Evolutionary conservation across 2,113 vertebrate genomes (phyloP), one percentile per base, ranked within the genome.

Genomic region (Trematocara nigrifrons): DNA sequence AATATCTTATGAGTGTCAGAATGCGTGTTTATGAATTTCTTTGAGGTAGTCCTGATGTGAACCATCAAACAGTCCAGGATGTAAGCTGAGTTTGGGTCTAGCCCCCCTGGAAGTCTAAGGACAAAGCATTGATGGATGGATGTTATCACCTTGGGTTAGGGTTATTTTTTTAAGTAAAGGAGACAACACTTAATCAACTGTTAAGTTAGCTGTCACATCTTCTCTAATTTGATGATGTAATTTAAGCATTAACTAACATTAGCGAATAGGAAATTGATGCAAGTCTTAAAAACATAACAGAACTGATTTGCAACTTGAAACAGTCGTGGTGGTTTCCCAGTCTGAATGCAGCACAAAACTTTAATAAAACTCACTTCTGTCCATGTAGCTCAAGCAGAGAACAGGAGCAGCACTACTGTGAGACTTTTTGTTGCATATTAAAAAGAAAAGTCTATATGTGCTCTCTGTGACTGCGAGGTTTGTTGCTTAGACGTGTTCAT

Each of bases 351-450:
- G 59, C 18, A 51, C 10, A 80, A 59, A 29, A 59, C 35, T 12
- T 20, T 49, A 56, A n/a, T 84, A 66, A 81, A 84, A 42, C 64
- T 18, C 6, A 1, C 47, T 42, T 20, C 10, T 38, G 12, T 81
- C 45, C 20, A 1, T 61, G 82, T 3, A 56, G 22, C 3, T 57
- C 18, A 7, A 12, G 35, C 66, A 2, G 40, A 66, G 85, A 20
- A 29, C 7, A 8, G 35, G 85, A 87, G 61, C 84, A 2, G 15
- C 82, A 4, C 38, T 47, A 3, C 59, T 49, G 79, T 76, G 59
- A 83, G 82, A 59, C 38, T 59, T 87, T 90, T 84, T 82, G 87
- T 76, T 69, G 11, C 82, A 26, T n/a, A 15, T 45, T 64, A 84
- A 81, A 74, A 74, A 69, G 3, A 69, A 69, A 20, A 16, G 6